phyloP scores from a whole-genome alignment of 2,888 invertebrate species.

The Cyaniris semiargus region DNA sequence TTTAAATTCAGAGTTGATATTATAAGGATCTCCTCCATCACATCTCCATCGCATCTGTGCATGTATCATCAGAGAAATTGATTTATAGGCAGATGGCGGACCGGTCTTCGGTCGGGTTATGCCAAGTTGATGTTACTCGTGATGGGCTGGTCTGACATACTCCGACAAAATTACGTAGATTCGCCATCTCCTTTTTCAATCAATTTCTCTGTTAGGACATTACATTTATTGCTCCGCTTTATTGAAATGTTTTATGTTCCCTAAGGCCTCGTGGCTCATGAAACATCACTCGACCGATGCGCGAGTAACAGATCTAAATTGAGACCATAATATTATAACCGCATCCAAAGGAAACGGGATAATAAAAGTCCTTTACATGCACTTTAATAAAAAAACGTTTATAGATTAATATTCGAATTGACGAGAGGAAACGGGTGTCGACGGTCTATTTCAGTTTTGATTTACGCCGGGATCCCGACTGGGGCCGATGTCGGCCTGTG shows the following conservation, averaged over 20 bases:
- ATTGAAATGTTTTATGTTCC: not conserved
- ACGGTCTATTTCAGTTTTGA: conserved; percentile 72
- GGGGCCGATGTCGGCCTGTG: conserved; percentile 48
- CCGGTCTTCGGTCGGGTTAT: not conserved
- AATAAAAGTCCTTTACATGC: conserved; percentile 32
- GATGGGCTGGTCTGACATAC: not conserved
- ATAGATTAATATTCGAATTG: conserved; percentile 61
- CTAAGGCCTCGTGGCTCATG: not conserved
- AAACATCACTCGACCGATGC: not conserved
- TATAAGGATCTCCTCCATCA: too few relatives aligned
- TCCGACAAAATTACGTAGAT: not conserved
- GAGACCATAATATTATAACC: conserved; percentile 21
- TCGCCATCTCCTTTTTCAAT: not conserved
- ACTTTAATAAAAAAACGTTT: conserved; percentile 50
- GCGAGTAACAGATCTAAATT: not conserved
- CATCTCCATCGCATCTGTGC: too few relatives aligned
- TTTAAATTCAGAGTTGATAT: not conserved
- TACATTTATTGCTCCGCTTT: not conserved
- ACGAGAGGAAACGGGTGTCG: conserved; percentile 66
- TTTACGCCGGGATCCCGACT: conserved; percentile 52
- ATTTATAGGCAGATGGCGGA: not conserved
- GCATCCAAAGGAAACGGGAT: conserved; percentile 45
- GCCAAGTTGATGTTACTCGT: not conserved
- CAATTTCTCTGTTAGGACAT: not conserved
- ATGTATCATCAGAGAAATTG: not conserved